Evolutionary conservation across 2,797 vertebrate genomes (phyloP).

Genomic region (Acomys russatus): DNA sequence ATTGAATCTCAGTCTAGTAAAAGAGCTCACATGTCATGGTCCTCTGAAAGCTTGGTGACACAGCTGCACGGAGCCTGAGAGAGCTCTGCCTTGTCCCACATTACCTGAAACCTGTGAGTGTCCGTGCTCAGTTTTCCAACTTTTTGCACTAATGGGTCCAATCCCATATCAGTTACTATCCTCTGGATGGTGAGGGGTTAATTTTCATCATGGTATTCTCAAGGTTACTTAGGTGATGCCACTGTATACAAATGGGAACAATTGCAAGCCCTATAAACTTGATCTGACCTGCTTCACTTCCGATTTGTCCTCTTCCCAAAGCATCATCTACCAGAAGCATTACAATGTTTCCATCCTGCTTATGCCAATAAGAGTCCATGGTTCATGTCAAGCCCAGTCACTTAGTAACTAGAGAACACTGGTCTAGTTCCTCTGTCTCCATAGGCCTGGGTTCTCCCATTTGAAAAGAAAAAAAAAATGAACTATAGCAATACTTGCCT

Average conservation of each 20-base stretch:
- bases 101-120: not conserved
- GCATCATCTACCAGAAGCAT: not conserved
- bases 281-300: not conserved
- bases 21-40: not conserved
- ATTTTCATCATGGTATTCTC: not conserved
- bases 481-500: not conserved
- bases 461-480: constrained; percentile 2
- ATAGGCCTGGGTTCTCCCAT: not conserved
- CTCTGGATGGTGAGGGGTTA: not conserved
- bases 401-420: not conserved
- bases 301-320: not conserved
- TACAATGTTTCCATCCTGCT: not conserved
- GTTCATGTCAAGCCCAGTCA: not conserved
- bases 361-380: not conserved
- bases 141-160: not conserved
- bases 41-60: not conserved
- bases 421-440: not conserved
- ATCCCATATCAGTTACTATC: not conserved
- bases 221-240: not conserved
- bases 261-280: not conserved
- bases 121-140: not conserved
- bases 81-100: not conserved
- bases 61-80: no score
- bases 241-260: not conserved
- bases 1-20: not conserved